Evolutionary conservation across 2,888 invertebrate species (phyloP).

Genomic region (Criorhina ranunculi): DNA sequence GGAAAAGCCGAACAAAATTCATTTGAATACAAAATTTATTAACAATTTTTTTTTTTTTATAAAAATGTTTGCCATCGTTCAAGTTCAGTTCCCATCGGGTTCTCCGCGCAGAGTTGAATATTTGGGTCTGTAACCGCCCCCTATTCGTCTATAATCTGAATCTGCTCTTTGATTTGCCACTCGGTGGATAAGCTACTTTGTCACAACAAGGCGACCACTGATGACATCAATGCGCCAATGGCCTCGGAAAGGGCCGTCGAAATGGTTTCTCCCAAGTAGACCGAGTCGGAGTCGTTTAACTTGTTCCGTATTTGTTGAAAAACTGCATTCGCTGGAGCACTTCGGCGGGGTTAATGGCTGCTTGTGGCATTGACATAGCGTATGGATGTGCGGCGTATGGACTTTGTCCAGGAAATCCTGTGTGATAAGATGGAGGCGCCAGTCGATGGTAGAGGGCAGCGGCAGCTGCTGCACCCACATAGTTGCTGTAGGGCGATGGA

Average conservation of each 20-base stretch:
- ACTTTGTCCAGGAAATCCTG: constrained; percentile 46
- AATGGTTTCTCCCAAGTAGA: constrained; percentile 49
- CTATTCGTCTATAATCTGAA: constrained; percentile 50
- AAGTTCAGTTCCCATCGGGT: constrained; percentile 51
- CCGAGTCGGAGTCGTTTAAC: constrained; percentile 28
- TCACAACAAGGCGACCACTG: constrained; percentile 66
- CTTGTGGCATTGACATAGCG: constrained; percentile 66
- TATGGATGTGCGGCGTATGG: constrained; percentile 56
- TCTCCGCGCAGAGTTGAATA: constrained; percentile 57
- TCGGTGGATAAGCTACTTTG: constrained; percentile 57
- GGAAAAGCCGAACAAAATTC: constrained; percentile 56
- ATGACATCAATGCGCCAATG: constrained; percentile 51
- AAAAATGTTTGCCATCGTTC: constrained; percentile 38
- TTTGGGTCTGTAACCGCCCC: constrained; percentile 56
- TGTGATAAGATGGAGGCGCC: constrained; percentile 78
- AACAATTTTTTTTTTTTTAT: background rate
- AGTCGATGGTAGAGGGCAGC: constrained; percentile 83
- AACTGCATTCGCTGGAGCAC: constrained; percentile 85
- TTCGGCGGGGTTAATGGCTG: constrained; percentile 80
- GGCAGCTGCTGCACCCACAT: constrained; percentile 79
- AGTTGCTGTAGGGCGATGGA: constrained; percentile 67
- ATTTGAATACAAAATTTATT: constrained; percentile 71
- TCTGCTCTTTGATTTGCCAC: constrained; percentile 42
- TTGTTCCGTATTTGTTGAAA: constrained; percentile 79
- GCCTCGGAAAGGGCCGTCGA: constrained; percentile 49